Evolutionary conservation across 37 sponge, comb jelly and placozoan species (phyloP), one percentile per base, ranked within the genome.

Genomic region (Ianthella basta): DNA sequence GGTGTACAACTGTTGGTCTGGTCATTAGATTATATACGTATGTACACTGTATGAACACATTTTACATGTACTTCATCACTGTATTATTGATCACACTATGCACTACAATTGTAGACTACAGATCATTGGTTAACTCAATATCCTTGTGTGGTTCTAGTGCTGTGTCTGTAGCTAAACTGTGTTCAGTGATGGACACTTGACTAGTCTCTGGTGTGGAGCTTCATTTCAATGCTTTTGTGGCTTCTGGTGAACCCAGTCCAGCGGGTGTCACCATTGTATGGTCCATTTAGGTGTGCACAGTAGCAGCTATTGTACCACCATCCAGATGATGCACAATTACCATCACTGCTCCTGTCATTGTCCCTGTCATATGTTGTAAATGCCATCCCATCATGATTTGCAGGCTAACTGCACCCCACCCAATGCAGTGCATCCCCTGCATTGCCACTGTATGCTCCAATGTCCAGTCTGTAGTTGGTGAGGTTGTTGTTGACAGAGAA

Each of bases 391-490:
- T 27, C 56, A 6, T 44, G 50, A 44, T 79, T 79, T 5, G 3
- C 6, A 13, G 10, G 10, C 1, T 69, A 5, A n/a, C 0, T 21
- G 40, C 19, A 41, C 14, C 8, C 40, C 3, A 10, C 32, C 6
- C 29, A 3, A 33, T 65, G 32, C 6, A 81, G 23, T 10, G 6
- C 15, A 57, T 81, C 65, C 25, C 82, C 82, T 30, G 82, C 82
- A 63, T 59, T 81, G n/a, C 82, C 82, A n/a, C 60, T 37, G 61
- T 81, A 81, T 0, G 60, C 82, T 37, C 41, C 61, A 24, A 81
- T n/a, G 18, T 63, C 33, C 35, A 81, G 82, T 75, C n/a, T 75
- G 78, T 75, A 75, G 82, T 60, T 75, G n/a, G 78, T 75, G 32
- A 24, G 41, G 38, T 24, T 50, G 54, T 75, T 75, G 44, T 44